Percentiles rank a stretch among this genome's conserved stretches.
These are phyloP conservation scores for Labia minor DNA, from an alignment of 2,888 invertebrate genomes.

Conservation along the genomic window DNA sequence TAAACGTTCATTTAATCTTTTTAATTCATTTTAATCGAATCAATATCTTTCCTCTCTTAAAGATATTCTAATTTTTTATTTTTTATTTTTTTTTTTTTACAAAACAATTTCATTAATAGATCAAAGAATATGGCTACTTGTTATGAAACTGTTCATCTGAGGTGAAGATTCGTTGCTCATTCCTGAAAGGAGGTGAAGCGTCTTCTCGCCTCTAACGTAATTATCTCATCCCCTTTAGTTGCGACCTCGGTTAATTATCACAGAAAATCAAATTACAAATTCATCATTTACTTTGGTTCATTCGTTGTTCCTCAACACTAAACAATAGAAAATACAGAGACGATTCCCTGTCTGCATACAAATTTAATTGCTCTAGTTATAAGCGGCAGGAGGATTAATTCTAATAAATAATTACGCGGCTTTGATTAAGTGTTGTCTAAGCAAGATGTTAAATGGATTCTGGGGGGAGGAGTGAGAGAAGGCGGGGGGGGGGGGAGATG, in stretches of 20 bases:
- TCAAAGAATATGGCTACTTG: no score
- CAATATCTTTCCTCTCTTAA: no score
- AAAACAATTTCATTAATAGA: no score
- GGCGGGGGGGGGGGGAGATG: no score
- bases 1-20: no score
- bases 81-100: no score
- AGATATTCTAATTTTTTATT: no score
- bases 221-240: background rate
- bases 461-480: no score
- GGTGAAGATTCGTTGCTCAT: no score
- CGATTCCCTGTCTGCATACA: background rate
- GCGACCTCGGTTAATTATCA: background rate
- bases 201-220: constrained; percentile 3
- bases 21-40: no score
- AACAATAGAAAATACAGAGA: constrained; percentile 3
- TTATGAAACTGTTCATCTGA: no score
- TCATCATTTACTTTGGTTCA: background rate
- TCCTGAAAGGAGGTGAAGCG: background rate
- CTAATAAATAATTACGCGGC: background rate
- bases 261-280: constrained; percentile 5
- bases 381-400: background rate
- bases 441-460: background rate
- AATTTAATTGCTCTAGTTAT: constrained; percentile 1
- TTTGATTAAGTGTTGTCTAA: background rate
- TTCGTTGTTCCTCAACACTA: background rate